These are phyloP conservation scores for Geodia barretti DNA, from an alignment of 37 sponge, comb jelly and placozoan species.

Conservation along the genomic window DNA sequence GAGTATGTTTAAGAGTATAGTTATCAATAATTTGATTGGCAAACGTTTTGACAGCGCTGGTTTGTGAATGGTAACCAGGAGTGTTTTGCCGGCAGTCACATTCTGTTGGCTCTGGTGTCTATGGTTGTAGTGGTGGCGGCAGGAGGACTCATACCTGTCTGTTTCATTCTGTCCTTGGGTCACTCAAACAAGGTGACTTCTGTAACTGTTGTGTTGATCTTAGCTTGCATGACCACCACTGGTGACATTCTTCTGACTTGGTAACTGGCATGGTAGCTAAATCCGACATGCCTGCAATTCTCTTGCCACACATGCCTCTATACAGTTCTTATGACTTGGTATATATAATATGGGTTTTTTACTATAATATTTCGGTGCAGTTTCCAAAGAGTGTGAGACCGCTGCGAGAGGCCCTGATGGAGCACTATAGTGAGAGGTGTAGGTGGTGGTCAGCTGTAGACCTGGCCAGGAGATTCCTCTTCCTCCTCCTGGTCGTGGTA, in stretches of 20 bases:
- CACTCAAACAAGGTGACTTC: not conserved
- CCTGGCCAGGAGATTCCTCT: conserved; percentile 54
- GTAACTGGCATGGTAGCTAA: no score
- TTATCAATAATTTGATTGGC: not conserved
- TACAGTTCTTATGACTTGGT: not conserved
- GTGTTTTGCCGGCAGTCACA: conserved; percentile 72
- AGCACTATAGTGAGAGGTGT: conserved; percentile 27
- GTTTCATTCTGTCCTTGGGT: not conserved
- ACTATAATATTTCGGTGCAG: no score
- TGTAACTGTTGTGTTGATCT: no score
- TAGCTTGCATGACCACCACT: no score
- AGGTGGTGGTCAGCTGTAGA: conserved; percentile 73
- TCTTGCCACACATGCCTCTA: not conserved
- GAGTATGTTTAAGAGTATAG: not conserved
- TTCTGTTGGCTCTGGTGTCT: conserved; percentile 56
- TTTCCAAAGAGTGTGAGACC: not conserved
- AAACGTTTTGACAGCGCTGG: conserved; percentile 43
- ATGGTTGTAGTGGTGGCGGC: conserved; percentile 33
- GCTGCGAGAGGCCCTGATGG: conserved; percentile 8
- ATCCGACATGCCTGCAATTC: no score
- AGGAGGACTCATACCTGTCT: conserved; percentile 19
- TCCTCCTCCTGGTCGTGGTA: conserved; percentile 42
- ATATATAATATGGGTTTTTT: not conserved
- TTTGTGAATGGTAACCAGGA: conserved; percentile 36
- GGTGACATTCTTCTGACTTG: no score